Base-by-base conservation (phyloP, 2,797 vertebrate genomes). In the Sebastes steindachneri region DNA sequence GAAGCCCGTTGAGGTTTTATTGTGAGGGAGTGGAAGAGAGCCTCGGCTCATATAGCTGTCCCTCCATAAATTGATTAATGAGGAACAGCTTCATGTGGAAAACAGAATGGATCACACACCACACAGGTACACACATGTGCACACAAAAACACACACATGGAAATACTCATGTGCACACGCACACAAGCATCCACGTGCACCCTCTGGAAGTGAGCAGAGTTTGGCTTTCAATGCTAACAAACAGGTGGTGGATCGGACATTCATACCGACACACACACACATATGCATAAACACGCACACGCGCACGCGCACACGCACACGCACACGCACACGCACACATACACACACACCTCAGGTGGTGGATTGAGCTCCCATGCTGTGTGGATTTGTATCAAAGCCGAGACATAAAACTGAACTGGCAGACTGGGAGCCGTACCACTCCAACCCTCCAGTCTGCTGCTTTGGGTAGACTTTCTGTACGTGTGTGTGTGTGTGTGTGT, bases 361-460 rank as follows among this genome's bases (percentile, higher is more conserved):
- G 78, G 73, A 85, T 80, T 82, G 89, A 88, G 87, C 89, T 82
- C 85, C 85, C 91, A 89, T 86, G 92, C 92, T 91, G 91, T 86
- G 91, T 73, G 90, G 86, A 90, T 93, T 93, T 92, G 90, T 93
- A 90, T 90, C 87, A 88, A 92, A 95, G 93, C 90, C 37, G 83
- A 92, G 90, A 92, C 89, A 94, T 93, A 90, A 94, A 95, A 93
- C 86, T 85, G 81, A 92, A 87, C 86, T 89, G 92, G 89, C 93
- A 93, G 87, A 86, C 84, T 83, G 81, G 82, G 76, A 86, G 85
- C 69, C 29, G 41, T 28, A 75, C 57, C 23, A 48, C 77, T 87
- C 86, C 86, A 90, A 58, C 79, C 86, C 82, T 86, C 64, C 82
- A 82, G 78, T 89, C 82, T 90, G 87, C 75, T 88, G 79, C 57